phyloP scores from a whole-genome alignment of 1,140 invertebrate species.

The Archivesica marissinica region DNA sequence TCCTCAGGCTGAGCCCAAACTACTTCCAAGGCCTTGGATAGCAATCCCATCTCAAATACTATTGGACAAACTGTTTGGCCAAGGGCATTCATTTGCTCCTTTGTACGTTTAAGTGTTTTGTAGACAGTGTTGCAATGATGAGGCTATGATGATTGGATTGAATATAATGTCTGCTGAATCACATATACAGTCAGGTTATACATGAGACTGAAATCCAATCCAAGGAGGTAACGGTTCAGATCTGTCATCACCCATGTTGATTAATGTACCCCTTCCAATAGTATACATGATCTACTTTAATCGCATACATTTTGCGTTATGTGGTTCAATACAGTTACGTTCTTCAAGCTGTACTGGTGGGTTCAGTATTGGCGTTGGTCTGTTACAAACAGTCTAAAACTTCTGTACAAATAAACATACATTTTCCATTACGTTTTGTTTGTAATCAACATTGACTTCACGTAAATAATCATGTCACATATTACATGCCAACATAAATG shows the following conservation, averaged over 20 bases:
- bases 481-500: no score
- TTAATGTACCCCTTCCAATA: not conserved
- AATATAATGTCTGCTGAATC: constrained; percentile 5
- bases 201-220: constrained; percentile 1
- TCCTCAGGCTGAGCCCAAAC: constrained; percentile 10
- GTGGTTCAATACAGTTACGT: not conserved
- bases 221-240: not conserved
- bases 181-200: not conserved
- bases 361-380: not conserved
- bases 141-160: constrained; percentile 49
- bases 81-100: constrained; percentile 37
- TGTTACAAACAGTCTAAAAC: no score
- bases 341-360: not conserved
- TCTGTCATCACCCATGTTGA: not conserved
- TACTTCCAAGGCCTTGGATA: no score
- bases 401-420: no score
- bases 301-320: not conserved
- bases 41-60: constrained; percentile 32
- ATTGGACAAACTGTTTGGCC: not conserved
- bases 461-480: no score
- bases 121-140: constrained; percentile 46
- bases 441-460: no score
- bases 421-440: no score
- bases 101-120: constrained; percentile 20
- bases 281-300: not conserved